Base-by-base conservation (phyloP, 2,113 vertebrate genomes). In the Chloropsis hardwickii region DNA sequence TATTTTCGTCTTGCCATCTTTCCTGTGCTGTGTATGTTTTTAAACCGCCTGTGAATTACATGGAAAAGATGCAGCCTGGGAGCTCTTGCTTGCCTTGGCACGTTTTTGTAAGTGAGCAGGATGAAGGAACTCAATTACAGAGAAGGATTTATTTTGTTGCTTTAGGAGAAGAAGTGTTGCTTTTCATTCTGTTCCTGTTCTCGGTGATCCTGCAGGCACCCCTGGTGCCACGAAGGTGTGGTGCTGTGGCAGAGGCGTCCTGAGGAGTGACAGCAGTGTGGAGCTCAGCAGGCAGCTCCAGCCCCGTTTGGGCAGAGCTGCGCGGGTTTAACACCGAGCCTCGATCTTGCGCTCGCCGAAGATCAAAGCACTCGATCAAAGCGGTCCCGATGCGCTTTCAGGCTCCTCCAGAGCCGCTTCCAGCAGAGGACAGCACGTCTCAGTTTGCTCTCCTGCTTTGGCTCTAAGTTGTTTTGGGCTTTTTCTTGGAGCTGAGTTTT, bases 391-490 rank as follows among this genome's bases (percentile, higher is more conserved):
- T 82, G 80, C 70, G 25, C 82, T 90, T 81, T 81, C 79, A 39
- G 42, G 80, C 64, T 95, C 39, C 35, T 92, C 86, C 56, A 66
- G 91, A 78, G 56, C 60, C 31, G 3, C 82, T 90, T 95, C 90
- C 92, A 93, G 92, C 80, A 96, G 82, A 94, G 85, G 88, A 96
- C 88, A 90, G 72, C 80, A 79, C 23, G 72, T 93, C 92, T 91
- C 92, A 81, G 18, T 95, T 86, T 93, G 76, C 71, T 93, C 14
- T 92, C 35, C 45, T 84, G 42, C 61, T 66, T 80, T 83, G 54
- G 15, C 77, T 90, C 24, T 90, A 31, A 1, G 3, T 24, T 31
- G 5, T 40, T 73, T 88, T 53, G 73, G 62, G 22, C 10, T n/a
- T 66, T 58, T 57, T 66, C 80, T 54, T 7, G 20, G 31, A 31